These are phyloP conservation scores for Macrophya alboannulata DNA, from an alignment of 2,888 invertebrate species.

Conservation along the genomic window DNA sequence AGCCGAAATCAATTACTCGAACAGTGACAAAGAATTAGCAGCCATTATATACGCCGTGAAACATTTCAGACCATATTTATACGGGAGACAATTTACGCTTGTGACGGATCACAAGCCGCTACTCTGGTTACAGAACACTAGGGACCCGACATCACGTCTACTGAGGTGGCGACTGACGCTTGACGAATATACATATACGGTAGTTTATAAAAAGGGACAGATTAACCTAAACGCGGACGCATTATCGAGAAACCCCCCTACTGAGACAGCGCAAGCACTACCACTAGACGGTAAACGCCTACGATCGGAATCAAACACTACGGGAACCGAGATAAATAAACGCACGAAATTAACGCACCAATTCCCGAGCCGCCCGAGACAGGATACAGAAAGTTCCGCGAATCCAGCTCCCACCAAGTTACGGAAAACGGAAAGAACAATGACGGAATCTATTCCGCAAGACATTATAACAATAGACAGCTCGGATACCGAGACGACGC, in stretches of 20 bases:
- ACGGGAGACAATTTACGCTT: constrained; percentile 9
- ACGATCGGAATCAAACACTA: constrained; percentile 30
- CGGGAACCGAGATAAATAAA: constrained; percentile 29
- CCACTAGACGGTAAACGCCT: constrained; percentile 18
- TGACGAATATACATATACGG: not conserved
- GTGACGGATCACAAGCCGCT: constrained; percentile 21
- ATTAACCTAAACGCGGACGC: constrained; percentile 17
- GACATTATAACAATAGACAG: too few species aligned
- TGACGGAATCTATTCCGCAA: not conserved
- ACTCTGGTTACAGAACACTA: not conserved
- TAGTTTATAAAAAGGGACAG: not conserved
- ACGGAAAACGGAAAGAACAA: not conserved
- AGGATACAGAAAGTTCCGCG: not conserved
- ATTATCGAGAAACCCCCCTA: not conserved
- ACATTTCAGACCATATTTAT: constrained; percentile 29
- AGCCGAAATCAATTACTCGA: constrained; percentile 8
- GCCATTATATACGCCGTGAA: not conserved
- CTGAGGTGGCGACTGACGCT: not conserved
- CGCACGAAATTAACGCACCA: constrained; percentile 31
- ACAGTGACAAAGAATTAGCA: constrained; percentile 3
- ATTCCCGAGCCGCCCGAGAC: constrained; percentile 6
- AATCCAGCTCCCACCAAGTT: not conserved
- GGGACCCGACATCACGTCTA: constrained; percentile 21
- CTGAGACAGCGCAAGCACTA: constrained; percentile 49
- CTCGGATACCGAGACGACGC: too few species aligned